Base-by-base conservation (phyloP, 2,888 invertebrate genomes). In the Calameuta filiformis region DNA sequence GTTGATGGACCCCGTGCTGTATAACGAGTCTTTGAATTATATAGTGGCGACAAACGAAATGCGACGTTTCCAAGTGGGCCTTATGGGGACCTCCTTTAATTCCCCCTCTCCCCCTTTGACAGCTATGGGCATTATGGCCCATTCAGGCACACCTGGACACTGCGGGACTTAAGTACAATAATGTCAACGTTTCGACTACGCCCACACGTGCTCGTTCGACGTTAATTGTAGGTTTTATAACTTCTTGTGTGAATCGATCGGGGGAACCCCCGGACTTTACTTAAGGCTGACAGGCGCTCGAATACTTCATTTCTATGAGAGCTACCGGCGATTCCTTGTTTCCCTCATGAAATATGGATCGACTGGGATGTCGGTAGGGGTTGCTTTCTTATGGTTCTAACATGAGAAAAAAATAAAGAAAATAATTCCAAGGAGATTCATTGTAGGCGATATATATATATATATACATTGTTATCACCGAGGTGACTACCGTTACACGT, bases 11-110 rank as follows among this genome's bases (percentile, higher is more conserved):
- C 34, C 76, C 40, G 75, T 77, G 69, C 77, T 77, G 76, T 2
- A 23, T 82, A 81, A 81, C 78, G 79, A 82, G 77, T 75, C 81
- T 82, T 81, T 82, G 80, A 82, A 79, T 77, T 56, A 56, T 56
- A 56, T 56, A 56, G 56, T 56, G 56, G 56, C 56, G 56, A 56
- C 56, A 56, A 56, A 56, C 56, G 23, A 23, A 56, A 56, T 23
- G 56, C 23, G 56, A 23, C 56, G 56, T 56, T 56, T 56, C 56
- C 56, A 56, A 56, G 56, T 56, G 56, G 23, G 56, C 23, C 56
- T 56, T 23, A 23, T 56, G 23, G 23, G 23, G 56, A 12, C 56
- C 40, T 23, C 56, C 23, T 56, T 56, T 23, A 56, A 56, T 56
- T 23, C 56, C 56, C 56, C 56, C 56, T 56, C 9, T 23, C 23